Evolutionary conservation across 1,140 invertebrate species (phyloP).

Genomic region (Tyrophagus putrescentiae): DNA sequence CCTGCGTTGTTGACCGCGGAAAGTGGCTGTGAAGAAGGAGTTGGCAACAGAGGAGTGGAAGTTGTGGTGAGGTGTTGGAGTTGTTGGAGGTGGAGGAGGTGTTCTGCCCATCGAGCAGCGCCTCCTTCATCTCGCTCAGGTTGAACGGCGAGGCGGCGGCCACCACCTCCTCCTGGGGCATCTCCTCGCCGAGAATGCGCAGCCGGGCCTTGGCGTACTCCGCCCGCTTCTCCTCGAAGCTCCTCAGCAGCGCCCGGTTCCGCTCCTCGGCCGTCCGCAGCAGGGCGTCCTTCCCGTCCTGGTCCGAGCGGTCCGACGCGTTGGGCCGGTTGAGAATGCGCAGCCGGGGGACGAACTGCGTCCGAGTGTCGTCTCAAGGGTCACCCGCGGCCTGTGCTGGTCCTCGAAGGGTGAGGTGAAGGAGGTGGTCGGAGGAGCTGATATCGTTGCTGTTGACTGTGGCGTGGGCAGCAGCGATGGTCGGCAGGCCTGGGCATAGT

Average conservation of each 20-base stretch:
- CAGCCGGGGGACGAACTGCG: constrained; percentile 21
- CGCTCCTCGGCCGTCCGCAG: not conserved
- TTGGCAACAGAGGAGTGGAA: no score
- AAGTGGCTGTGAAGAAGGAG: no score
- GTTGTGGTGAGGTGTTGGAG: not conserved
- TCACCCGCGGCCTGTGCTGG: constrained; percentile 19
- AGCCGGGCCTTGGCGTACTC: constrained; percentile 25
- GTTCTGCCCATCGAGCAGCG: not conserved
- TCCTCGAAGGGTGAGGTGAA: not conserved
- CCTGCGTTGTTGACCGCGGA: no score
- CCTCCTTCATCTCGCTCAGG: not conserved
- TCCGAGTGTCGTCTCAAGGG: constrained; percentile 22
- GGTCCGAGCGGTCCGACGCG: not conserved
- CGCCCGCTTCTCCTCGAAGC: constrained; percentile 22
- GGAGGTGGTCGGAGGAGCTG: not conserved
- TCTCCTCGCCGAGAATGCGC: constrained; percentile 21
- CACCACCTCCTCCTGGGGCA: constrained; percentile 5
- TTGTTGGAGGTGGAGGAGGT: not conserved
- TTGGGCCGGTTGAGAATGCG: constrained; percentile 21
- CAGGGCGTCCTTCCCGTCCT: not conserved
- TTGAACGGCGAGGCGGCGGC: no score
- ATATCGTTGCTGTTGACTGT: not conserved
- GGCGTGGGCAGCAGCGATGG: not conserved
- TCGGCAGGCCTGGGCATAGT: not conserved
- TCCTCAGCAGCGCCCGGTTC: constrained; percentile 6